Conservation (phyloP, 1,140 invertebrate species). For the Anastrepha obliqua region DNA sequence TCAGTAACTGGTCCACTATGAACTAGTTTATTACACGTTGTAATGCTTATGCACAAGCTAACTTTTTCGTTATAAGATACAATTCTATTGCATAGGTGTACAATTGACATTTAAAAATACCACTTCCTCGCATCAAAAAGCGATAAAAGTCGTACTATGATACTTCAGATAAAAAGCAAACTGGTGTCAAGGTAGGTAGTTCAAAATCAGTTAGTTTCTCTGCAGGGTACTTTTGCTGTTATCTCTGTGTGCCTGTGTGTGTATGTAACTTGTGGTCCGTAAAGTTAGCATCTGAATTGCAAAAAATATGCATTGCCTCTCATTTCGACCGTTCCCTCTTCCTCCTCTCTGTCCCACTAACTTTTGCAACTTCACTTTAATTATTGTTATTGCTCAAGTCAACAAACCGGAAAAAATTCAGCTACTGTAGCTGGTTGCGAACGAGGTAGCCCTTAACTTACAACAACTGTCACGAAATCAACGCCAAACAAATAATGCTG, state of each 20-base stretch:
- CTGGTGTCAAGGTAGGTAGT: too few relatives aligned
- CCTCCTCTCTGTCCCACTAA: background rate
- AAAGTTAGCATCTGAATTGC: slow-evolving; percentile 4
- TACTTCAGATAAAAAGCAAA: too few relatives aligned
- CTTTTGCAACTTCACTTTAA: slow-evolving; percentile 11
- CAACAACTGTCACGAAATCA: slow-evolving; percentile 11
- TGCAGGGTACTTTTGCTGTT: background rate
- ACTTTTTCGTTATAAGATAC: too few relatives aligned
- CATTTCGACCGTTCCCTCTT: background rate
- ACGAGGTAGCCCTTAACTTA: background rate
- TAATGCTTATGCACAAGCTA: too few relatives aligned
- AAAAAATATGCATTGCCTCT: background rate
- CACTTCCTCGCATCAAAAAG: too few relatives aligned
- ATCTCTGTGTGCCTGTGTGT: background rate
- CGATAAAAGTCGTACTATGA: too few relatives aligned
- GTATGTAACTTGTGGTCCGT: background rate
- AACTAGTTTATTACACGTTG: too few relatives aligned
- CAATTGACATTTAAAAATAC: too few relatives aligned
- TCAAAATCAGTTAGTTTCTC: too few relatives aligned
- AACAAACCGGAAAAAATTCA: slow-evolving; percentile 8
- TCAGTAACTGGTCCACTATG: too few relatives aligned
- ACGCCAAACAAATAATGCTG: slow-evolving; percentile 6
- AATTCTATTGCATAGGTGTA: too few relatives aligned
- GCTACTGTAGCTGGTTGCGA: background rate
- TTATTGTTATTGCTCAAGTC: slow-evolving; percentile 43